phyloP scores from a whole-genome alignment of 2,797 vertebrate species.

The Furcifer pardalis region DNA sequence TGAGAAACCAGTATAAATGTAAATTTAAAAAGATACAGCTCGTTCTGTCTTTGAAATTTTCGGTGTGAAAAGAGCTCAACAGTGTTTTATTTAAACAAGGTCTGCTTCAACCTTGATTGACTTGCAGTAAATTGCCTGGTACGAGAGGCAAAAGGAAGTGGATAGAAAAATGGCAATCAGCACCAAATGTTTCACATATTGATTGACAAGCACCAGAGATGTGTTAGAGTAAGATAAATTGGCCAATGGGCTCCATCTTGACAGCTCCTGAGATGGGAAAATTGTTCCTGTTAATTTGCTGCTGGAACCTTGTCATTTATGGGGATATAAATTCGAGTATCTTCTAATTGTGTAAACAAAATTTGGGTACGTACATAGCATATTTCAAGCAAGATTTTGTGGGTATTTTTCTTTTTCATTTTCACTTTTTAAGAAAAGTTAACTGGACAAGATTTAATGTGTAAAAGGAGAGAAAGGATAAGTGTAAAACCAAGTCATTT shows the following conservation, averaged over 20 bases:
- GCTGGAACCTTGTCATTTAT: slow-evolving; percentile 83
- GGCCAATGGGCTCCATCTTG: slow-evolving; percentile 83
- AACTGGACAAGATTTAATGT: slow-evolving; percentile 41
- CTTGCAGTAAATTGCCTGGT: slow-evolving; percentile 86
- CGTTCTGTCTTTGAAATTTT: slow-evolving; percentile 82
- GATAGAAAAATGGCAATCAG: slow-evolving; percentile 86
- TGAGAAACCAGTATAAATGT: slow-evolving; percentile 76
- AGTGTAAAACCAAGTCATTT: slow-evolving; percentile 48
- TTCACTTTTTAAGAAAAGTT: slow-evolving; percentile 53
- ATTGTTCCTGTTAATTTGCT: slow-evolving; percentile 86
- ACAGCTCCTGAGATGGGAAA: slow-evolving; percentile 84
- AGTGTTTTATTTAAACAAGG: slow-evolving; percentile 86
- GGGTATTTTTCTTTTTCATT: slow-evolving; percentile 32
- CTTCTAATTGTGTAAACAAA: slow-evolving; percentile 84
- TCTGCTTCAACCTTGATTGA: slow-evolving; percentile 85
- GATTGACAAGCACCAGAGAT: slow-evolving; percentile 87
- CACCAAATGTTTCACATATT: slow-evolving; percentile 84
- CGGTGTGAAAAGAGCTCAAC: slow-evolving; percentile 80
- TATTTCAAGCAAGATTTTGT: slow-evolving; percentile 64
- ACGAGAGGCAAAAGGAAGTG: slow-evolving; percentile 81
- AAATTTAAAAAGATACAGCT: slow-evolving; percentile 81
- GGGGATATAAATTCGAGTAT: slow-evolving; percentile 73
- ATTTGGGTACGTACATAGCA: slow-evolving; percentile 73
- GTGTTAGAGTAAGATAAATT: slow-evolving; percentile 86
- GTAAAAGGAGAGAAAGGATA: slow-evolving; percentile 28